These are phyloP conservation scores for Dicaeum eximium DNA, from an alignment of 2,113 vertebrate species.

Conservation along the genomic window DNA sequence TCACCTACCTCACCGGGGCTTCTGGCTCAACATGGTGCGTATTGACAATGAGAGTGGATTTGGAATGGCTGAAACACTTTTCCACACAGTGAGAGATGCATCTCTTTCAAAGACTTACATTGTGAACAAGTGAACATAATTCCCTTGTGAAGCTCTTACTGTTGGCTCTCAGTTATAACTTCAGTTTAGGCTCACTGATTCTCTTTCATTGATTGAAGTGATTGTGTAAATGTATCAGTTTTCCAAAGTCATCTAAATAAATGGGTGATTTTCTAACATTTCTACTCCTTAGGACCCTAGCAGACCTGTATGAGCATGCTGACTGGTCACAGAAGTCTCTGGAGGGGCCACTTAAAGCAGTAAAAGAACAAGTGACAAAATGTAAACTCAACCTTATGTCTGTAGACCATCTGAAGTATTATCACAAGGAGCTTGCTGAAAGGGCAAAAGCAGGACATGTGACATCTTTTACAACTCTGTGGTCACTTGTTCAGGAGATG, in stretches of 20 bases:
- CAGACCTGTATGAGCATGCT: constrained; percentile 73
- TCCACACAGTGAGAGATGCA: not conserved
- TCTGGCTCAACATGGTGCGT: constrained; percentile 89
- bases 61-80: not conserved
- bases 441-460: constrained; percentile 58
- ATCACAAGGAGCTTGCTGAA: constrained; percentile 56
- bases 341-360: constrained; percentile 49
- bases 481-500: constrained; percentile 76
- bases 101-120: not conserved
- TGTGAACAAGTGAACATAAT: not conserved
- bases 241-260: not conserved
- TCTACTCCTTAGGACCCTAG: constrained; percentile 74
- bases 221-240: not conserved
- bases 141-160: not conserved
- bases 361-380: constrained; percentile 76
- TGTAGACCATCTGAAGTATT: constrained; percentile 53
- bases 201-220: not conserved
- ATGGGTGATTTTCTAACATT: not conserved
- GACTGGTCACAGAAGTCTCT: constrained; percentile 81
- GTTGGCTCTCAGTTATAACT: not conserved
- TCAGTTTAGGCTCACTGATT: not conserved
- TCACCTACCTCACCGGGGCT: constrained; percentile 80
- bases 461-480: constrained; percentile 70
- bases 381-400: constrained; percentile 69
- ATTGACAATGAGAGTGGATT: not conserved